Evolutionary conservation across 2,113 vertebrate species (phyloP), one percentile per base, ranked within the genome.

Genomic region (Dendropsophus ebraccatus): DNA sequence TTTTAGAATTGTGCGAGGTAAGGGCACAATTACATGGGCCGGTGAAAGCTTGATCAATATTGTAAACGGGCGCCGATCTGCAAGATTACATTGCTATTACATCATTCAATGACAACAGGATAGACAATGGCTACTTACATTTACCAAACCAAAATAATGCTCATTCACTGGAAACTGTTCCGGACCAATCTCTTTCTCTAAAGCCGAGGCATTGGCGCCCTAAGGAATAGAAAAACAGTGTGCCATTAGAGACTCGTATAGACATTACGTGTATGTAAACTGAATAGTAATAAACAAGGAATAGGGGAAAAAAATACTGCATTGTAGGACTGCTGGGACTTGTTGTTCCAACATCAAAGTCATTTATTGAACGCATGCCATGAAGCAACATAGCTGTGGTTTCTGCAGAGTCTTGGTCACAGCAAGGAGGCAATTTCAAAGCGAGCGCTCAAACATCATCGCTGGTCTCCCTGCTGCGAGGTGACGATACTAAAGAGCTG

Each of bases 101-200:
- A n/a, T n/a, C n/a, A n/a, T 41, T 41, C 25, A 28, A 5, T 30
- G 60, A 32, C 62, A 17, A 35, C 19, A 79, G 5, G n/a, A n/a
- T n/a, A 52, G 35, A 76, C 13, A 25, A 6, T 6, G 13, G 35
- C 1, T 90, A 96, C 95, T 95, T 91, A 96, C 95, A 87, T 96
- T 96, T 87, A 96, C 95, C 93, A 96, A 94, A 88, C 95, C 95
- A 89, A 96, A 96, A 91, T 96, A 96, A 90, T 96, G 95, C 87
- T 96, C 95, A 79, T 96, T 96, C 89, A 95, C 94, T 88, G 95
- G 95, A 92, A 96, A 96, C 90, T 96, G 95, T 89, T 96, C 95
- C 4, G 95, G 94, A 92, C 95, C 95, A 95, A 96, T 96, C 93
- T 96, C 95, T 96, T 96, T 96, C 93, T 96, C 95, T 92, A 96